phyloP scores from a whole-genome alignment of 2,888 invertebrate species.

The Pollenia griseotomentosa region DNA sequence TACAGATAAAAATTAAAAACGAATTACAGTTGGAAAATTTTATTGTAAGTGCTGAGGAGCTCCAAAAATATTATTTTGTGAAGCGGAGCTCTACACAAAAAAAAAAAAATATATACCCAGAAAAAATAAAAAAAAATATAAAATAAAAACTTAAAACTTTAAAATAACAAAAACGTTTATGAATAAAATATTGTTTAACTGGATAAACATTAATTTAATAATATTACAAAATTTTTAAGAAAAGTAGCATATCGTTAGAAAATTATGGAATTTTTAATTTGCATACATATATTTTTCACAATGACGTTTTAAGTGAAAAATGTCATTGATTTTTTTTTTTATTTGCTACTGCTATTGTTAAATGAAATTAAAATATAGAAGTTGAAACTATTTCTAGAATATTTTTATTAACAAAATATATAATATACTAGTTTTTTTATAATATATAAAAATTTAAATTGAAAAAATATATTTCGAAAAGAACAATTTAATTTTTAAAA shows the following conservation, averaged over 20 bases:
- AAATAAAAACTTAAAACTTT: conserved; percentile 50
- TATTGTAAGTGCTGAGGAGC: conserved; percentile 80
- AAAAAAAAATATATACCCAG: conserved; percentile 57
- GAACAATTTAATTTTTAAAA: neutral
- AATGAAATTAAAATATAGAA: conserved; percentile 32
- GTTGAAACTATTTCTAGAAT: conserved; percentile 16
- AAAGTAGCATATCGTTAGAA: conserved; percentile 52
- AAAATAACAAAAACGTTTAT: neutral
- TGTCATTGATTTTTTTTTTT: conserved; percentile 80
- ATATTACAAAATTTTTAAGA: conserved; percentile 9
- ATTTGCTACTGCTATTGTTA: conserved; percentile 7
- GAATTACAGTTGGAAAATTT: conserved; percentile 82
- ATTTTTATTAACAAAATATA: conserved; percentile 12
- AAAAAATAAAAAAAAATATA: conserved; percentile 41
- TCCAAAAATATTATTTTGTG: conserved; percentile 76
- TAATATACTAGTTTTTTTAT: conserved; percentile 8
- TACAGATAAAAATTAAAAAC: conserved; percentile 76
- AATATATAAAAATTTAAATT: conserved; percentile 23
- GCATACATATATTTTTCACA: conserved; percentile 33
- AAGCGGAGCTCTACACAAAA: conserved; percentile 68
- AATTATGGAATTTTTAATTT: conserved; percentile 54
- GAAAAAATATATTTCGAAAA: neutral
- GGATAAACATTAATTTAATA: conserved; percentile 13
- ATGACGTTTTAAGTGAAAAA: conserved; percentile 76
- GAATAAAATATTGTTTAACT: conserved; percentile 33